Evolutionary conservation across 2,888 invertebrate species (phyloP).

Genomic region (Athalia circularis): DNA sequence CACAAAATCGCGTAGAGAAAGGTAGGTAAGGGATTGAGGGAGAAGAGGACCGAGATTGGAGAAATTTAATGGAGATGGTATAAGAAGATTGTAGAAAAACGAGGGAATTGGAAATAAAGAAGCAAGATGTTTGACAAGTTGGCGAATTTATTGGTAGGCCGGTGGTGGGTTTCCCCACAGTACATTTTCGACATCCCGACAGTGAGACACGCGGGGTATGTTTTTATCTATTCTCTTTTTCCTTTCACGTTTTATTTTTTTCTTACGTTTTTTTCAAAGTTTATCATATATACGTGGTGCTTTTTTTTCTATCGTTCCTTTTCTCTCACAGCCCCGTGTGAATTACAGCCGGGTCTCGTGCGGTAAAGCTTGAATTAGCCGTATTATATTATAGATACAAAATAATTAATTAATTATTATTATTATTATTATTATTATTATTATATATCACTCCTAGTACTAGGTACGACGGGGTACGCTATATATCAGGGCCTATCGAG

Average conservation of each 20-base stretch:
- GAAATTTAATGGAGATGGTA: slow-evolving; percentile 5
- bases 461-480: slow-evolving; percentile 66
- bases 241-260: not conserved
- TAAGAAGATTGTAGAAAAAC: slow-evolving; percentile 22
- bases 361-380: slow-evolving; percentile 50
- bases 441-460: slow-evolving; percentile 67
- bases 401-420: slow-evolving; percentile 48
- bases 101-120: slow-evolving; percentile 40
- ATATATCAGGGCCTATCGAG: slow-evolving; percentile 50
- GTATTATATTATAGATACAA: slow-evolving; percentile 50
- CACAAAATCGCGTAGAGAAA: not conserved
- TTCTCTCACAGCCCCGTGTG: not conserved
- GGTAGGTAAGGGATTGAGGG: too few relatives aligned
- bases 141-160: slow-evolving; percentile 70
- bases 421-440: slow-evolving; percentile 54
- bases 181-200: slow-evolving; percentile 67
- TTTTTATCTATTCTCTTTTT: slow-evolving; percentile 35
- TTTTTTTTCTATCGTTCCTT: too few relatives aligned
- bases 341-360: slow-evolving; percentile 25
- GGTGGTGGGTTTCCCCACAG: slow-evolving; percentile 65
- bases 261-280: not conserved
- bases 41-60: too few relatives aligned
- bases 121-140: slow-evolving; percentile 63
- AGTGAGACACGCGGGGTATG: slow-evolving; percentile 59
- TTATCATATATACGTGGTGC: not conserved